These are phyloP conservation scores for Otis tarda DNA, from an alignment of 2,113 vertebrate genomes.

Conservation along the genomic window DNA sequence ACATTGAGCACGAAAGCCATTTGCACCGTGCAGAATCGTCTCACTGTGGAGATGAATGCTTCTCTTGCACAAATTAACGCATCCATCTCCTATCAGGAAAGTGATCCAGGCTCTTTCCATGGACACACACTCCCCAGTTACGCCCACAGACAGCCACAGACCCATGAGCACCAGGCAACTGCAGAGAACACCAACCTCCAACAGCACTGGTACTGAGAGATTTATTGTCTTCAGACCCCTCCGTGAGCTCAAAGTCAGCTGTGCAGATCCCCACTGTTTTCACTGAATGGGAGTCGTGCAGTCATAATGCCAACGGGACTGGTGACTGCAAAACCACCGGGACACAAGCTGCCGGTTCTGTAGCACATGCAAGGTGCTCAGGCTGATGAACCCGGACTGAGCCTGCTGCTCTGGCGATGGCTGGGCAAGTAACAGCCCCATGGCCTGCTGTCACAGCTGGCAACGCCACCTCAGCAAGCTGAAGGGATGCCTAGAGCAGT, in stretches of 20 bases:
- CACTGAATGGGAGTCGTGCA: neutral
- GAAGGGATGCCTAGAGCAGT: neutral
- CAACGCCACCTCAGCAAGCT: neutral
- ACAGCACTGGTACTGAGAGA: no score
- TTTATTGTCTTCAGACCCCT: neutral
- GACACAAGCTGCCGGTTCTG: neutral
- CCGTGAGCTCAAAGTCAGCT: neutral
- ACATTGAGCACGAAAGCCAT: neutral
- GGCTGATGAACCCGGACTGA: accelerated
- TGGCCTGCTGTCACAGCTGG: neutral
- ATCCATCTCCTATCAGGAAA: neutral
- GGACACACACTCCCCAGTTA: neutral
- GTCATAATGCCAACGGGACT: no score
- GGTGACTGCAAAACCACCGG: neutral
- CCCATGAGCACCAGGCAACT: no score
- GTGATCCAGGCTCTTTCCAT: neutral
- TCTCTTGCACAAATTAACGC: neutral
- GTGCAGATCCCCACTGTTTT: neutral
- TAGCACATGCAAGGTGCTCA: neutral
- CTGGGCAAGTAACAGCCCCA: accelerated
- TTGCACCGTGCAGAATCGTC: neutral
- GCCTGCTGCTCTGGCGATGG: neutral
- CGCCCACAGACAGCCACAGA: no score
- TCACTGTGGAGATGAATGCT: neutral
- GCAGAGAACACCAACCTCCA: no score